phyloP scores from a whole-genome alignment of 2,113 vertebrate species.

The Pterocles gutturalis region DNA sequence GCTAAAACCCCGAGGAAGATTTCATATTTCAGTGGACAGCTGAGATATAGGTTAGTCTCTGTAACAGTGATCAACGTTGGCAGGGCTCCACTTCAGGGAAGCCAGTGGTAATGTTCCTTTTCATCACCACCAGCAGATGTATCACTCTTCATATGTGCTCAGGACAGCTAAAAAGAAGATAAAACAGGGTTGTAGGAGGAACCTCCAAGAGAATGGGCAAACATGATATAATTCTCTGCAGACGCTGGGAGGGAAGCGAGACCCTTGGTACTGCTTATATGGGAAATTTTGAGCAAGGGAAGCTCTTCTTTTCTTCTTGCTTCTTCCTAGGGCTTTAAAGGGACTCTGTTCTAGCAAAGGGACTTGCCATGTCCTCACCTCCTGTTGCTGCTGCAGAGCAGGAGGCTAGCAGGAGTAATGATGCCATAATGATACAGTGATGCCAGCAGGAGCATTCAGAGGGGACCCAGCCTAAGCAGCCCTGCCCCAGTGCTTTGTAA shows the following conservation, averaged over 20 bases:
- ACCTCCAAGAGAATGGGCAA: not conserved
- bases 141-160: not conserved
- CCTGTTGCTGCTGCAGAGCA: not conserved
- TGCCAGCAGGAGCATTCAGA: not conserved
- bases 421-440: accelerated
- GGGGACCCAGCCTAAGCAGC: not conserved
- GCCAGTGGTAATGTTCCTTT: not conserved
- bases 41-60: not conserved
- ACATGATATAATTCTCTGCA: not conserved
- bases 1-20: constrained; percentile 15
- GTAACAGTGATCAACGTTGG: constrained; percentile 31
- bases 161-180: constrained; percentile 6
- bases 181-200: not conserved
- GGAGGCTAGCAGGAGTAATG: not conserved
- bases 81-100: not conserved
- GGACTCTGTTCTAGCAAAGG: constrained; percentile 33
- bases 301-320: not conserved
- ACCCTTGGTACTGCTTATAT: not conserved
- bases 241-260: not conserved
- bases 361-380: not conserved
- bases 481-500: not conserved
- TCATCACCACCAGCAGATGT: not conserved
- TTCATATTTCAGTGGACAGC: constrained; percentile 26
- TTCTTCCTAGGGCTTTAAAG: not conserved
- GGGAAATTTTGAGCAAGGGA: not conserved